Base-by-base conservation (phyloP, 2,797 vertebrate genomes). In the Chelon labrosus region DNA sequence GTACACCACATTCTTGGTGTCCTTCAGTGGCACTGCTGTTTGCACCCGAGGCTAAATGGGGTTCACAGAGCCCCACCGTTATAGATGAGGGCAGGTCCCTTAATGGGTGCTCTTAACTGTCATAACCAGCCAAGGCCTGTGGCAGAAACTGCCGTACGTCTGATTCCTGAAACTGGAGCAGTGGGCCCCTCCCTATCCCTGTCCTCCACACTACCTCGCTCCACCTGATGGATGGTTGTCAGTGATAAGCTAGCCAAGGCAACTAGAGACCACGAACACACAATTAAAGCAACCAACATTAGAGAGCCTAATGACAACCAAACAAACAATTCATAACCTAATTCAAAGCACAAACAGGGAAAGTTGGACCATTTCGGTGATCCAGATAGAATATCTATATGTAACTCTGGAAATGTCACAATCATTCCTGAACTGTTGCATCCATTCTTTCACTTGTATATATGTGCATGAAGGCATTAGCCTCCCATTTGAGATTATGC, bases 121-220 rank as follows among this genome's bases (percentile, higher is more conserved):
- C 85, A 87, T 76, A 89, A 82, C 71, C 80, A 80, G 70, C 77
- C 80, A 85, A 83, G 79, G 85, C 86, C 87, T 84, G 77, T 82
- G 77, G 88, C 64, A 64, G 71, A 90, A 89, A 80, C 73, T 50
- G 63, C 56, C 25, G 71, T 82, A 77, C 78, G 57, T 87, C 75
- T 75, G 58, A 84, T 77, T 84, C 63, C 64, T 73, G 78, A 83
- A 90, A 88, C 74, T 88, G 47, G 89, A 91, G 79, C 90, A 86
- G 75, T 0, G 39, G 73, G 68, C 79, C 86, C 82, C 78, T 77
- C 82, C 84, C 70, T 73, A 75, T 81, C 83, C 77, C 77, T 82
- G 84, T 85, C 84, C 88, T 88, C 84, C 38, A 77, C 59, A 84
- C 78, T 73, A 81, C 76, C 84, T 85, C 60, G 0, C 47, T 66